These are phyloP conservation scores for Linurgus olivaceus DNA, from an alignment of 2,797 vertebrate species.

Conservation along the genomic window DNA sequence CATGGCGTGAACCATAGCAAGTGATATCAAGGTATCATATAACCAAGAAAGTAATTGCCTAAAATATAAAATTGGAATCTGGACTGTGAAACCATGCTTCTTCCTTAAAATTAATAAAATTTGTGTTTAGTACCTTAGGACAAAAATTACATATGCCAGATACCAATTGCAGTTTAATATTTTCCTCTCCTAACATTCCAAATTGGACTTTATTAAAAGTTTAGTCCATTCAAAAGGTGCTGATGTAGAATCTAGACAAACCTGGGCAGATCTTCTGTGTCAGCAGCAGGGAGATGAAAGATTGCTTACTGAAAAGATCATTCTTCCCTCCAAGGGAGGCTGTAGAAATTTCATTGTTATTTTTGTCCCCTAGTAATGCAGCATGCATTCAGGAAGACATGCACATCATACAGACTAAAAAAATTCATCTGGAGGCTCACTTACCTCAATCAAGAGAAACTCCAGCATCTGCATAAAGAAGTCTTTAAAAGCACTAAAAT, in stretches of 20 bases:
- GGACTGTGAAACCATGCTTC: neutral
- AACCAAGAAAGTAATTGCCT: neutral
- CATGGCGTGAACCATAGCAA: neutral
- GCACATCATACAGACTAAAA: neutral
- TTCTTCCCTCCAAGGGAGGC: neutral
- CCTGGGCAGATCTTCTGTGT: neutral
- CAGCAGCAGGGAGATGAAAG: neutral
- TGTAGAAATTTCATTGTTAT: neutral
- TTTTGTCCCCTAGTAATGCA: neutral
- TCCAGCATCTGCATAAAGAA: neutral
- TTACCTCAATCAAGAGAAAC: neutral
- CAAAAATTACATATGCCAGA: neutral
- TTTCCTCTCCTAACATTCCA: neutral
- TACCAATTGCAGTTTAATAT: neutral
- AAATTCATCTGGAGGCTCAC: neutral
- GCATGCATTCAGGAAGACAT: neutral
- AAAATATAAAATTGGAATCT: neutral
- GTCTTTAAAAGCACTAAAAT: neutral
- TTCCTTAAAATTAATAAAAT: neutral
- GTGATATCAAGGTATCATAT: neutral
- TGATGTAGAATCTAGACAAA: neutral
- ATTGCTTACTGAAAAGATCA: neutral
- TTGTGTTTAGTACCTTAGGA: neutral
- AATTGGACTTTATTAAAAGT: neutral
- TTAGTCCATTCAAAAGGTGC: neutral